Percentiles rank a stretch among this genome's conserved stretches.
Conservation (phyloP, 1,140 invertebrate genomes). For the Drosophila kohkoa region DNA sequence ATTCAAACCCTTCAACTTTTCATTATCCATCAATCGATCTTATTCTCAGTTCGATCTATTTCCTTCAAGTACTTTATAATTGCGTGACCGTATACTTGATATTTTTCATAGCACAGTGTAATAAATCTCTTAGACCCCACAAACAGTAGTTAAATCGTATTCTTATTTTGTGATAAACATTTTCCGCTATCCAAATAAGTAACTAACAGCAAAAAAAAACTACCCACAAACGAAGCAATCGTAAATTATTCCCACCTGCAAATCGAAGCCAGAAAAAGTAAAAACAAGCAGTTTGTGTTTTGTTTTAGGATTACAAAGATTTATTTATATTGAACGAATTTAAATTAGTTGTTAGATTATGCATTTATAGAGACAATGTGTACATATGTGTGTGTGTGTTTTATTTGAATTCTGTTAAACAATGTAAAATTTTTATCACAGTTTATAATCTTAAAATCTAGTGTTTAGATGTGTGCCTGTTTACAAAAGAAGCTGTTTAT, state of each 20-base stretch:
- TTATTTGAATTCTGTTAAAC: conserved; percentile 76
- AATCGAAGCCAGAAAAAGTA: background rate
- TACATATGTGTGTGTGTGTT: conserved; percentile 15
- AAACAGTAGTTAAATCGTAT: too few relatives aligned
- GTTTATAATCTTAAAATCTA: conserved; percentile 75
- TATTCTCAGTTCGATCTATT: too few relatives aligned
- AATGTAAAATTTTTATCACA: conserved; percentile 81
- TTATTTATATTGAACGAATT: conserved; percentile 74
- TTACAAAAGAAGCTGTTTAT: conserved; percentile 35
- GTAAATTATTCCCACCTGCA: background rate
- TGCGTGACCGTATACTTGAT: too few relatives aligned
- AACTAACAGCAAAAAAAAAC: background rate
- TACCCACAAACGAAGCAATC: background rate
- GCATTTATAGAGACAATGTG: conserved; percentile 65
- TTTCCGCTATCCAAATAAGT: background rate
- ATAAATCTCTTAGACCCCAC: too few relatives aligned
- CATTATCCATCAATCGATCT: too few relatives aligned
- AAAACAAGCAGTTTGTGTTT: background rate
- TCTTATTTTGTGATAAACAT: too few relatives aligned
- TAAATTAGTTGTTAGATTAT: conserved; percentile 73
- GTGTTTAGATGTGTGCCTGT: conserved; percentile 38
- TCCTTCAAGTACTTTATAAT: too few relatives aligned
- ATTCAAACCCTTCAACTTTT: too few relatives aligned
- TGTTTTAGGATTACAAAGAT: conserved; percentile 67
- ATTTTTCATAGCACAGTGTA: too few relatives aligned